Base-by-base conservation (phyloP, 1,140 invertebrate genomes). In the Homalodisca vitripennis region DNA sequence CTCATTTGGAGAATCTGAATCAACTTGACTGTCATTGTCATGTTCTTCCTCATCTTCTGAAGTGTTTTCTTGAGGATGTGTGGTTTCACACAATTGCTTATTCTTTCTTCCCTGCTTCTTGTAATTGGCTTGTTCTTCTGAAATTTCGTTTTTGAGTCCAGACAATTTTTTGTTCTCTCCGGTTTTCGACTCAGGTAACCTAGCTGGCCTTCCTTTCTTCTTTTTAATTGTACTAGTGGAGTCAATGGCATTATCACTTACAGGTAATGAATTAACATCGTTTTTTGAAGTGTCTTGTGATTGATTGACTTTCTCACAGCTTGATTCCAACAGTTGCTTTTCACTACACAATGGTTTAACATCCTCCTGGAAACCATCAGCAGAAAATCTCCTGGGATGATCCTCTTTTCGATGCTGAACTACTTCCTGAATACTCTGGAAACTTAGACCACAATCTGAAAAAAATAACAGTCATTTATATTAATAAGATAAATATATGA, bases 371-470 rank as follows among this genome's bases (percentile, higher is more conserved):
- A 47, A 51, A 29, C 22, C 53, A 63, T 71, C 70, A 51, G 47
- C 57, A 48, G 57, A 64, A 31, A 66, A 46, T 14, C 60, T 55
- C 24, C 29, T 22, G 3, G 62, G 30, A 62, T 73, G 72, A n/a
- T 69, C 67, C 57, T 72, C 68, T 24, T 55, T 57, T 57, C 67
- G 65, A 57, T 73, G 72, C 29, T 34, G n/a, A 17, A 72, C 48
- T 51, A 73, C 34, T 57, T 73, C 70, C 17, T 67, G 55, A n/a
- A 69, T 55, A 20, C 29, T 68, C 20, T 55, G 24, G 30, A 73
- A 72, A 66, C 67, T 72, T 27, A 73, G 27, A n/a, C 72, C 72
- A 47, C 72, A 73, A 31, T 72, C 72, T 73, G 62, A 51, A 71
- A 71, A 69, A 29, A 67, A 67, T 14, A 47, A 2, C 17, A 12